Evolutionary conservation across 2,888 invertebrate genomes (phyloP).

Genomic region (Hypselothyrea guttata): DNA sequence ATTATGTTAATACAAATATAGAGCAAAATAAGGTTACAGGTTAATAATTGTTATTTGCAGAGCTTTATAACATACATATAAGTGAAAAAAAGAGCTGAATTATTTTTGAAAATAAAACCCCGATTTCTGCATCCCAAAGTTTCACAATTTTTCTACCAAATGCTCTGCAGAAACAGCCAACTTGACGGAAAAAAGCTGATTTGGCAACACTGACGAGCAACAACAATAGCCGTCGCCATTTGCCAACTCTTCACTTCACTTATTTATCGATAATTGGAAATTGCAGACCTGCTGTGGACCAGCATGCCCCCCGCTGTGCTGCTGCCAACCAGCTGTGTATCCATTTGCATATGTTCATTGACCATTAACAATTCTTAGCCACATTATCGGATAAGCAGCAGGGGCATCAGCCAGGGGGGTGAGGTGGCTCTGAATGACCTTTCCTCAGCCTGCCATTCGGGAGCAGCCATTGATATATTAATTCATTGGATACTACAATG

Average conservation of each 20-base stretch:
- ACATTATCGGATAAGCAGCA: conserved; percentile 44
- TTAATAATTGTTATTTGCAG: too few relatives aligned
- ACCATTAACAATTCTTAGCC: conserved; percentile 46
- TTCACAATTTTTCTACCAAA: too few relatives aligned
- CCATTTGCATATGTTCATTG: conserved; percentile 55
- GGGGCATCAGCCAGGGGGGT: background rate
- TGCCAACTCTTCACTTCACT: conserved; percentile 59
- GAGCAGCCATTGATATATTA: conserved; percentile 44
- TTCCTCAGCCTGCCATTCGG: background rate
- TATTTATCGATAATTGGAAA: conserved; percentile 76
- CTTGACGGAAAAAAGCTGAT: too few relatives aligned
- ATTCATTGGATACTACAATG: conserved; percentile 60
- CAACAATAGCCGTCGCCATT: conserved; percentile 24
- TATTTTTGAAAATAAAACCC: too few relatives aligned
- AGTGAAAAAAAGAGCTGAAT: too few relatives aligned
- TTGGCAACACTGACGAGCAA: background rate
- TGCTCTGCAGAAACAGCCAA: too few relatives aligned
- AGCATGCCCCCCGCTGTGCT: background rate
- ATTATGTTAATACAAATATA: too few relatives aligned
- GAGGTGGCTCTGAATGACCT: background rate
- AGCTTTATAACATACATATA: too few relatives aligned
- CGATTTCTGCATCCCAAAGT: too few relatives aligned
- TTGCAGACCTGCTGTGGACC: conserved; percentile 35
- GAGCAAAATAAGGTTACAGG: too few relatives aligned
- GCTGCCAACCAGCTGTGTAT: background rate